phyloP scores from a whole-genome alignment of 2,888 invertebrate species.

The Agrilus biguttatus region DNA sequence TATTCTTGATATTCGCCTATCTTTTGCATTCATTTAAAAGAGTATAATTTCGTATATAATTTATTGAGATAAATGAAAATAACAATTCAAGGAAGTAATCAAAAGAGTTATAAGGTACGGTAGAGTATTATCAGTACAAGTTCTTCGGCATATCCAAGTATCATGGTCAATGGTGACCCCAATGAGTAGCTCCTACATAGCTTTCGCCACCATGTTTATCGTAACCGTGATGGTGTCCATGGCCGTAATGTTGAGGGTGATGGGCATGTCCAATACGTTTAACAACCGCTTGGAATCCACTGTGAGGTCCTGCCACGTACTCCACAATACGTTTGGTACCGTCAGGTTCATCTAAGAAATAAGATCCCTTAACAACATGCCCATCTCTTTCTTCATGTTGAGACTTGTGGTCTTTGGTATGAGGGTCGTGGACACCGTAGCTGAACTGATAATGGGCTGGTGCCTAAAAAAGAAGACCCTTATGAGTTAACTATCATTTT shows the following conservation, averaged over 20 bases:
- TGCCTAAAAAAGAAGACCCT: neutral
- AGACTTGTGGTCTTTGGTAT: constrained; percentile 26
- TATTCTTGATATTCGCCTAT: too few species aligned
- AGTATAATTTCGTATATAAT: too few species aligned
- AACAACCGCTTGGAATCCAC: constrained; percentile 24
- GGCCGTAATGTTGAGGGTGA: constrained; percentile 17
- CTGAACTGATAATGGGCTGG: constrained; percentile 21
- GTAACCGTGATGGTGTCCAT: too few species aligned
- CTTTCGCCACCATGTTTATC: constrained; percentile 8
- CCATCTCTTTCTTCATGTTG: constrained; percentile 27
- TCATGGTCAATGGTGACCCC: constrained; percentile 3
- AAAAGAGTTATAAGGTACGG: too few species aligned
- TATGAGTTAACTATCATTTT: too few species aligned
- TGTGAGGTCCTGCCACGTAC: constrained; percentile 22
- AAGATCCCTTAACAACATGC: constrained; percentile 24
- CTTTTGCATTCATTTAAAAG: too few species aligned
- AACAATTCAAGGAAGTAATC: too few species aligned
- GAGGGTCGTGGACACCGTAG: constrained; percentile 27
- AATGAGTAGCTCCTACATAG: constrained; percentile 13
- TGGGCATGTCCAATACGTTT: constrained; percentile 21
- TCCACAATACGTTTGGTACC: constrained; percentile 26
- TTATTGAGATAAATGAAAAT: too few species aligned
- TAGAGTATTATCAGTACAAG: too few species aligned
- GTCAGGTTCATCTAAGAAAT: constrained; percentile 27
- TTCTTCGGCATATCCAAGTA: too few species aligned